phyloP scores from a whole-genome alignment of 2,113 vertebrate species.

The Ploceus nigricollis region DNA sequence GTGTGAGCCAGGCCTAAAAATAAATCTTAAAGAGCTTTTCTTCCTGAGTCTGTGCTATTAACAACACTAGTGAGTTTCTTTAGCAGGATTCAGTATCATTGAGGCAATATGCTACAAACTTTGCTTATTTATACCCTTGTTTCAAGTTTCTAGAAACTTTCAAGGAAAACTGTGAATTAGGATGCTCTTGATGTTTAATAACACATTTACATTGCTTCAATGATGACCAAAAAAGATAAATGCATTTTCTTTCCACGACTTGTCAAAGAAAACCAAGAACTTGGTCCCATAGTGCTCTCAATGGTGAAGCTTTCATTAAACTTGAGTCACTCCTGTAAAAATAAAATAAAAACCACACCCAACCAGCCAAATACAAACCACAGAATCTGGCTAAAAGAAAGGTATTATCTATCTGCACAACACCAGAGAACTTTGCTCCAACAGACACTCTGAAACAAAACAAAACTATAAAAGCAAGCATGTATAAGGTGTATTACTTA shows the following conservation, averaged over 20 bases:
- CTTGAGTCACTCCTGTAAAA: neutral
- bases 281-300: neutral
- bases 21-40: neutral
- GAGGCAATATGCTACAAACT: neutral
- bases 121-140: neutral
- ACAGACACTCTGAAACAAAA: neutral
- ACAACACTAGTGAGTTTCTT: neutral
- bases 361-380: neutral
- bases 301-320: neutral
- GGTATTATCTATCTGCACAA: neutral
- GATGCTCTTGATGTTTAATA: neutral
- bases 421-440: neutral
- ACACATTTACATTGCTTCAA: neutral
- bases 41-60: neutral
- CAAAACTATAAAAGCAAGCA: neutral
- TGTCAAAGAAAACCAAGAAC: neutral
- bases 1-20: neutral
- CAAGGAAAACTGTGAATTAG: neutral
- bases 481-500: slow-evolving; percentile 74
- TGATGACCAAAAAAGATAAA: neutral
- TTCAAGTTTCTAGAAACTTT: neutral
- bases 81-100: neutral
- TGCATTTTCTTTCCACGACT: neutral
- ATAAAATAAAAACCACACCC: accelerated
- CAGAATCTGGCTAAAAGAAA: neutral